Conservation (phyloP, 2,888 invertebrate genomes). For the Synergus itoensis region DNA sequence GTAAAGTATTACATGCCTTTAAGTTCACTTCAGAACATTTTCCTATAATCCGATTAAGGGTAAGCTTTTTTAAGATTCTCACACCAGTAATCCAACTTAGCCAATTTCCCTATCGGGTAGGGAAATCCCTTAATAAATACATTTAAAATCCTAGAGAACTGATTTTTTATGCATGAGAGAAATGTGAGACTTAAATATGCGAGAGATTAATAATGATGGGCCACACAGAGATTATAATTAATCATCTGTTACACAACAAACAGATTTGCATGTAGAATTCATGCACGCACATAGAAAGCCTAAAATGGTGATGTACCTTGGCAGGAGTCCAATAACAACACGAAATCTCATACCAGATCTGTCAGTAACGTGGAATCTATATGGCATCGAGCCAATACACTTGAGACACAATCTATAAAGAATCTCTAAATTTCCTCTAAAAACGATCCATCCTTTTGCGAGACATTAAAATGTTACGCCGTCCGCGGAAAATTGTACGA, state of each 20-base stretch:
- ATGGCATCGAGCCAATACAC: constrained; percentile 62
- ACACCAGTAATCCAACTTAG: not conserved
- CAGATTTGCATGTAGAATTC: constrained; percentile 32
- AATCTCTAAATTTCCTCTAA: constrained; percentile 10
- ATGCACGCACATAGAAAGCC: constrained; percentile 47
- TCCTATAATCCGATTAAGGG: not conserved
- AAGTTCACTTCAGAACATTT: not conserved
- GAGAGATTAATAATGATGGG: not conserved
- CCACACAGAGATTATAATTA: not conserved
- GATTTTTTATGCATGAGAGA: too few relatives aligned
- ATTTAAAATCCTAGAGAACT: too few relatives aligned
- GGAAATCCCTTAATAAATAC: too few relatives aligned
- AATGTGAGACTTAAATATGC: not conserved
- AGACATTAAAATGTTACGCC: constrained; percentile 49
- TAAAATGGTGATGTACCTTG: constrained; percentile 57
- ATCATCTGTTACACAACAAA: not conserved
- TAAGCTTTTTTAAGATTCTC: not conserved
- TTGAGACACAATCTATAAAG: constrained; percentile 35
- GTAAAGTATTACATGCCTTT: too few relatives aligned
- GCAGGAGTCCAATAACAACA: constrained; percentile 63
- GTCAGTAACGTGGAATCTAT: constrained; percentile 62
- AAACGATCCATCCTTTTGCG: constrained; percentile 36
- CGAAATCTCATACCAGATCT: constrained; percentile 61
- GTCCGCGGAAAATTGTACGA: constrained; percentile 48
- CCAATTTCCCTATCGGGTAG: too few relatives aligned